These are phyloP conservation scores for Mellivora capensis DNA, from an alignment of 2,113 vertebrate species.

Conservation along the genomic window DNA sequence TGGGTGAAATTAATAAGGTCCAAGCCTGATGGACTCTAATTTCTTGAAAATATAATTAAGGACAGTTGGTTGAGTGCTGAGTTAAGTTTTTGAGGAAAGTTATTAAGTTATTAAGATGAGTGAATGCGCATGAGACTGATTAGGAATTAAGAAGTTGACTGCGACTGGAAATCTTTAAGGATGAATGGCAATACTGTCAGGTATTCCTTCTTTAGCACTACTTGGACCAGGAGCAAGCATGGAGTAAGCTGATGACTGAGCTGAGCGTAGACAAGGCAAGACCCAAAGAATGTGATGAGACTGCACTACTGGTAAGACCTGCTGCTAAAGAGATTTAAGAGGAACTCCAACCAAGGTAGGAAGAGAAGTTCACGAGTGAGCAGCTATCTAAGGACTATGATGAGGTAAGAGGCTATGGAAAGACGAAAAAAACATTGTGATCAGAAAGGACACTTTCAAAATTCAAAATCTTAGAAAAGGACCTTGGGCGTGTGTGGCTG, in stretches of 20 bases:
- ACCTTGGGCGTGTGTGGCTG: neutral
- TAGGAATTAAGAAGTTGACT: neutral
- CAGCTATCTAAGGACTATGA: neutral
- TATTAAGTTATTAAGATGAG: neutral
- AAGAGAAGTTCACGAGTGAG: neutral
- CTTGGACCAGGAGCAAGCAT: neutral
- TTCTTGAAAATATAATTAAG: neutral
- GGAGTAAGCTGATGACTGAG: neutral
- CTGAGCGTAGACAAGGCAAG: neutral
- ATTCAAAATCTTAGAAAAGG: neutral
- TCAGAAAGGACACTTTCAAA: neutral
- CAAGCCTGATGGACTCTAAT: neutral
- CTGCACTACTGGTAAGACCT: neutral
- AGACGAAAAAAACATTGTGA: neutral
- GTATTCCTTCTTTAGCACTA: neutral
- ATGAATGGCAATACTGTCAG: neutral
- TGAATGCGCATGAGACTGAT: neutral
- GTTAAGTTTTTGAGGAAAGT: neutral
- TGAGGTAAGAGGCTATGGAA: neutral
- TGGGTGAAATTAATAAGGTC: neutral
- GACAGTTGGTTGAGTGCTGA: neutral
- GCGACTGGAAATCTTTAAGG: neutral
- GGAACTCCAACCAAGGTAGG: neutral
- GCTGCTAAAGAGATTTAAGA: neutral
- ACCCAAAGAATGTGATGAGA: neutral